A percentile compares a stretch with the other conserved stretches of the same genome.
phyloP scores from a whole-genome alignment of 30 jellyfish, hydroid and myxozoan genomes.

The Cassiopea xamachana region DNA sequence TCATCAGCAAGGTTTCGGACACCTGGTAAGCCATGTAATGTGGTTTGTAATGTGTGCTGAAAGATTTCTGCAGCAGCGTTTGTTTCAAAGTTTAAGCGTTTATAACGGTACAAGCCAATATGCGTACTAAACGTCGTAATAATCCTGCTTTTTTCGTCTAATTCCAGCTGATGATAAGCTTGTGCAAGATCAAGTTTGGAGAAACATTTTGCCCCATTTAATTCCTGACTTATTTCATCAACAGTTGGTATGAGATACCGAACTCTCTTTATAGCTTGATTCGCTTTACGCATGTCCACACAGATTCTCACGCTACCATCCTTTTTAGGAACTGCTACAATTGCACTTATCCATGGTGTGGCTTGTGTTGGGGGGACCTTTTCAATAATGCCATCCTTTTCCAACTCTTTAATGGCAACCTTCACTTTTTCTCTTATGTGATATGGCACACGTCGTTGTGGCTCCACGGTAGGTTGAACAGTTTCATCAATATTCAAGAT shows the following conservation, averaged over 20 bases:
- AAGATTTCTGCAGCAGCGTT: constrained; percentile 31
- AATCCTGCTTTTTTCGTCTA: constrained; percentile 10
- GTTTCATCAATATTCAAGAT: not conserved
- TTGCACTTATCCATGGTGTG: constrained; percentile 24
- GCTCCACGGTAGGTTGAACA: constrained; percentile 19
- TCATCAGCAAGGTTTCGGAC: constrained; percentile 22
- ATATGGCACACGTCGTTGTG: constrained; percentile 22
- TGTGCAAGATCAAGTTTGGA: constrained; percentile 28
- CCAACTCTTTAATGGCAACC: constrained; percentile 9
- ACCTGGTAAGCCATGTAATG: constrained; percentile 8
- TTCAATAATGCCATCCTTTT: constrained; percentile 21
- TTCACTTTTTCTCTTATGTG: constrained; percentile 24
- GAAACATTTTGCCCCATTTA: constrained; percentile 18
- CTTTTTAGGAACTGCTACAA: constrained; percentile 23
- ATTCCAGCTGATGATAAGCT: constrained; percentile 33
- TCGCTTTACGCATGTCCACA: constrained; percentile 35
- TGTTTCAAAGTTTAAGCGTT: constrained; percentile 1
- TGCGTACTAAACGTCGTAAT: constrained; percentile 10
- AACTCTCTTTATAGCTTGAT: constrained; percentile 33
- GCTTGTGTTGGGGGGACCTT: constrained; percentile 22
- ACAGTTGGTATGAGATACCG: too few relatives aligned
- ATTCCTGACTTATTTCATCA: too few relatives aligned
- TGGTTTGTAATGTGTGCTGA: constrained; percentile 8
- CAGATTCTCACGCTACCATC: constrained; percentile 35
- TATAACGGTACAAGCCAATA: constrained; percentile 4